Conservation (phyloP, 2,113 vertebrate species). For the Nothocercus julius region DNA sequence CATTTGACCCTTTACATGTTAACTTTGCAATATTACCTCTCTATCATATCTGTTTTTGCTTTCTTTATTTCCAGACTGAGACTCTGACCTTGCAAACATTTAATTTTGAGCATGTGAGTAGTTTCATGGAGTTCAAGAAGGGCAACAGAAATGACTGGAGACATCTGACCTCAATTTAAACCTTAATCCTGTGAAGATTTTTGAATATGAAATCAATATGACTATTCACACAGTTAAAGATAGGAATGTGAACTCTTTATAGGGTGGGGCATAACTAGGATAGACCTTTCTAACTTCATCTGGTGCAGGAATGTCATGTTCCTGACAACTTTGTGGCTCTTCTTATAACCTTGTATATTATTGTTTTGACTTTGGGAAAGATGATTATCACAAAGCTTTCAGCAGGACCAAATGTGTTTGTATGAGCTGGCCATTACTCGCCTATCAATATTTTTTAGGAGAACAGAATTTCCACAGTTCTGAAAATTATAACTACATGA, state of each 20-base stretch:
- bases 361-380: constrained; percentile 35
- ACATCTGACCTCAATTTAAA: constrained; percentile 50
- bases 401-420: background rate
- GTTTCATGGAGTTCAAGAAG: constrained; percentile 28
- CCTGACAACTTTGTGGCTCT: constrained; percentile 24
- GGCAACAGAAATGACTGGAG: constrained; percentile 4
- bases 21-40: background rate
- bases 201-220: constrained; percentile 55
- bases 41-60: background rate
- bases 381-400: constrained; percentile 38
- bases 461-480: constrained; percentile 42
- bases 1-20: background rate
- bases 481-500: constrained; percentile 49
- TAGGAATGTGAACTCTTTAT: constrained; percentile 49
- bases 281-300: constrained; percentile 4
- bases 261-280: background rate
- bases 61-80: background rate
- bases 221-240: constrained; percentile 5
- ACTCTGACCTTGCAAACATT: background rate
- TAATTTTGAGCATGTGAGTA: constrained; percentile 20
- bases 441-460: constrained; percentile 14
- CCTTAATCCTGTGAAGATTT: constrained; percentile 41
- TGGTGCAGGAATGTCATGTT: background rate
- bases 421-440: constrained; percentile 4
- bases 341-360: constrained; percentile 2